Evolutionary conservation across 2,797 vertebrate genomes (phyloP).

Genomic region (Linurgus olivaceus): DNA sequence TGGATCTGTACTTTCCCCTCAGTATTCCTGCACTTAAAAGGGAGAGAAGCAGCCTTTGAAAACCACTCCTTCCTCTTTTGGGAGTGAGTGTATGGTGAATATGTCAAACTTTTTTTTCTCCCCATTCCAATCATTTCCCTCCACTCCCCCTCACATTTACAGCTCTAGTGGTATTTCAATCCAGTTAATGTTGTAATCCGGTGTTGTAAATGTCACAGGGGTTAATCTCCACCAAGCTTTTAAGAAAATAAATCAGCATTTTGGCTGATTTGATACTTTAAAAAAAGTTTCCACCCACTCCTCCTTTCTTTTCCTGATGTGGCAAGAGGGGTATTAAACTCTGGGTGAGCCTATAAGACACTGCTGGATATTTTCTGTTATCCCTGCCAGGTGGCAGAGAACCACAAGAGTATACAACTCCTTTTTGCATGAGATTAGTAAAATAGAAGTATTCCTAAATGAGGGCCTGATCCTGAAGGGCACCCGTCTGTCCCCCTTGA

Average conservation of each 20-base stretch:
- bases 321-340: conserved; percentile 55
- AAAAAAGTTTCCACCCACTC: conserved; percentile 67
- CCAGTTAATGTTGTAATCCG: conserved; percentile 47
- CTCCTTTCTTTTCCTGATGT: conserved; percentile 47
- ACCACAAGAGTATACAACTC: background rate
- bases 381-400: conserved; percentile 56
- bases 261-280: conserved; percentile 56
- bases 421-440: conserved; percentile 34
- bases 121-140: conserved; percentile 41
- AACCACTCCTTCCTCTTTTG: background rate
- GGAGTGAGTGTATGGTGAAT: background rate
- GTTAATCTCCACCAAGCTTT: conserved; percentile 66
- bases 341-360: conserved; percentile 34
- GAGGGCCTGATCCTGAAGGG: background rate
- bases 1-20: background rate
- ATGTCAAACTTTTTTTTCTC: background rate
- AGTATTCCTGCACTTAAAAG: background rate
- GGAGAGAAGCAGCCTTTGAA: conserved; percentile 1
- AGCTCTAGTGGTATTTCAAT: conserved; percentile 57
- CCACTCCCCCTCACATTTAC: conserved; percentile 47
- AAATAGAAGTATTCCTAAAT: conserved; percentile 43
- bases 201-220: conserved; percentile 65
- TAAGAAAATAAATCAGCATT: conserved; percentile 69
- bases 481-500: background rate
- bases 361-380: conserved; percentile 52